Percentiles rank a stretch among this genome's conserved stretches.
Evolutionary conservation across 2,888 invertebrate genomes (phyloP).

Genomic region (Idaea dimidiata): DNA sequence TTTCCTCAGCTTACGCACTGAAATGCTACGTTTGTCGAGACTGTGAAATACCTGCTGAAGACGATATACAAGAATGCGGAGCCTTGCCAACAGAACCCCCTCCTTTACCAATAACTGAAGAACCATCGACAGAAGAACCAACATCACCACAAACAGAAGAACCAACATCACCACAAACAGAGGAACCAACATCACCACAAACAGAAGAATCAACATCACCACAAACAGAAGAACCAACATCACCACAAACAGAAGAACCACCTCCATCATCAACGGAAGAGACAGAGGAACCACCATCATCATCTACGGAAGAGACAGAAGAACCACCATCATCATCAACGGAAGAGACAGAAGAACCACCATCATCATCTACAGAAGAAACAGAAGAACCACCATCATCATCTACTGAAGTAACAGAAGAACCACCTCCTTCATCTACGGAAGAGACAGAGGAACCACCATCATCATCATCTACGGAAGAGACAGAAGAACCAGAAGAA

Average conservation of each 20-base stretch:
- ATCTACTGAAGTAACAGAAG: neutral
- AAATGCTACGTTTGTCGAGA: slow-evolving; percentile 52
- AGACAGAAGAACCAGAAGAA: neutral
- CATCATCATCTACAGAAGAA: too few species aligned
- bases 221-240: slow-evolving; percentile 5
- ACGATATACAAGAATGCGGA: slow-evolving; percentile 38
- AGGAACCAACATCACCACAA: slow-evolving; percentile 2
- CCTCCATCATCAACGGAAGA: too few species aligned
- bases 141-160: neutral
- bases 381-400: neutral
- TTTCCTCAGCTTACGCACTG: slow-evolving; percentile 41
- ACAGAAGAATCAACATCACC: neutral
- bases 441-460: too few species aligned
- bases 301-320: neutral
- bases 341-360: slow-evolving; percentile 3
- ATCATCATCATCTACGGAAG: too few species aligned
- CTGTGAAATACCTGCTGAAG: slow-evolving; percentile 38
- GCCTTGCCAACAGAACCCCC: slow-evolving; percentile 5
- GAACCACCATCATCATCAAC: slow-evolving; percentile 1
- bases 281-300: neutral
- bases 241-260: slow-evolving; percentile 2
- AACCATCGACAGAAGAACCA: neutral
- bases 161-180: slow-evolving; percentile 4
- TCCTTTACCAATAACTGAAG: neutral
- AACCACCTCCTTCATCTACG: too few species aligned